Percentiles rank a stretch among this genome's conserved stretches.
phyloP scores from a whole-genome alignment of 92 coral and sea anemone genomes.

The Zoanthus sansibaricus region DNA sequence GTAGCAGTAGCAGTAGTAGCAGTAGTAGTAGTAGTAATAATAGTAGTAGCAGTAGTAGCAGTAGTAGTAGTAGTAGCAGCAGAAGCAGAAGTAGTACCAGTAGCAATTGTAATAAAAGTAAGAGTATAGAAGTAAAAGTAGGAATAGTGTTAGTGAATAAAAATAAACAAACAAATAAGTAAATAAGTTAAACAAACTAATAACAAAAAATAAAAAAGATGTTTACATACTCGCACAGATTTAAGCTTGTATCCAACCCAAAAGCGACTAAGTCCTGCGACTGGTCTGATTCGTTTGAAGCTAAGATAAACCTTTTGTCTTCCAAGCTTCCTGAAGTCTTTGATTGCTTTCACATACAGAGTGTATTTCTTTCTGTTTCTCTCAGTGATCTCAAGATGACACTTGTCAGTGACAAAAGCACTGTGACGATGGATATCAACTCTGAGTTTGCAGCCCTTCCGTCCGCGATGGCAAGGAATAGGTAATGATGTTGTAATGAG shows the following conservation, averaged over 20 bases:
- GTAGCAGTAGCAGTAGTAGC: too few species aligned
- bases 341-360: constrained; percentile 73
- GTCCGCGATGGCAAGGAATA: constrained; percentile 71
- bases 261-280: constrained; percentile 80
- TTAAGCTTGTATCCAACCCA: constrained; percentile 80
- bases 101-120: too few species aligned
- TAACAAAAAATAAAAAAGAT: not conserved
- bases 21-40: too few species aligned
- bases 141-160: too few species aligned
- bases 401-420: constrained; percentile 79
- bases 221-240: constrained; percentile 56
- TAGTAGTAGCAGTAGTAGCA: too few species aligned
- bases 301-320: constrained; percentile 54
- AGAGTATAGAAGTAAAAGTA: too few species aligned
- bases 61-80: too few species aligned
- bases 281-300: constrained; percentile 65
- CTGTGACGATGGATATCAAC: constrained; percentile 67
- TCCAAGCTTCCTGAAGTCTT: constrained; percentile 74
- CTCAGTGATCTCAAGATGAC: constrained; percentile 69
- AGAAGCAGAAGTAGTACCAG: too few species aligned
- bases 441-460: constrained; percentile 47
- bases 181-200: not conserved
- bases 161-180: too few species aligned
- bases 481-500: constrained; percentile 66
- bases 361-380: constrained; percentile 61